Conservation (phyloP, 2,797 vertebrate species). For the Leptoclinus maculatus region DNA sequence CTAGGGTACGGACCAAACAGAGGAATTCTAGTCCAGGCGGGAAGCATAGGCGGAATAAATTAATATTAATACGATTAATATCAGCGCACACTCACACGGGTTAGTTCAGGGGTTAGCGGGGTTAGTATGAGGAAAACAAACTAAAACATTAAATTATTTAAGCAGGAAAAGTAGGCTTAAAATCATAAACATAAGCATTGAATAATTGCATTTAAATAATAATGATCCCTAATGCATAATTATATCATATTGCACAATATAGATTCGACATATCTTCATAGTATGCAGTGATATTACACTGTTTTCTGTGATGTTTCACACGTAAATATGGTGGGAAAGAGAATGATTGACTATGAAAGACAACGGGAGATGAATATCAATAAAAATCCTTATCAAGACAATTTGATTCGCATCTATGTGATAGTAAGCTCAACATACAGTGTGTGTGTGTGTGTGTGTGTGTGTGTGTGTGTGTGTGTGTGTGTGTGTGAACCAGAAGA, state of each 20-base stretch:
- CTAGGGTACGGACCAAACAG: constrained; percentile 99
- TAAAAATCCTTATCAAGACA: constrained; percentile 15
- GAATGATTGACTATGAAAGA: constrained; percentile 60
- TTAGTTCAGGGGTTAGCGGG: constrained; percentile 73
- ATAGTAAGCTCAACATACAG: constrained; percentile 7
- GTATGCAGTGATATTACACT: background rate
- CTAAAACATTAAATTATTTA: constrained; percentile 24
- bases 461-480: constrained; percentile 37
- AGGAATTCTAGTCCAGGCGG: constrained; percentile 99
- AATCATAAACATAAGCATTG: constrained; percentile 25
- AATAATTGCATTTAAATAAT: background rate
- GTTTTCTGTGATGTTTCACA: constrained; percentile 29
- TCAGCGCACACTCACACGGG: constrained; percentile 76
- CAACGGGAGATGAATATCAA: constrained; percentile 30
- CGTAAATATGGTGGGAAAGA: constrained; percentile 34
- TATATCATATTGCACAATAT: constrained; percentile 4
- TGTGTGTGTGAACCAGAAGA: constrained; percentile 21
- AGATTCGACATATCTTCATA: background rate
- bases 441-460: constrained; percentile 23
- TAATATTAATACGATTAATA: constrained; percentile 89
- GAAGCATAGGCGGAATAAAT: constrained; percentile 99
- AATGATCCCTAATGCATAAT: background rate
- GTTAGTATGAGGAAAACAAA: constrained; percentile 66
- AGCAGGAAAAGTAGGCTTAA: constrained; percentile 13
- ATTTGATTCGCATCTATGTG: constrained; percentile 24